Conservation (phyloP, 2,797 vertebrate genomes). For the Typhlichthys eigenmanni region DNA sequence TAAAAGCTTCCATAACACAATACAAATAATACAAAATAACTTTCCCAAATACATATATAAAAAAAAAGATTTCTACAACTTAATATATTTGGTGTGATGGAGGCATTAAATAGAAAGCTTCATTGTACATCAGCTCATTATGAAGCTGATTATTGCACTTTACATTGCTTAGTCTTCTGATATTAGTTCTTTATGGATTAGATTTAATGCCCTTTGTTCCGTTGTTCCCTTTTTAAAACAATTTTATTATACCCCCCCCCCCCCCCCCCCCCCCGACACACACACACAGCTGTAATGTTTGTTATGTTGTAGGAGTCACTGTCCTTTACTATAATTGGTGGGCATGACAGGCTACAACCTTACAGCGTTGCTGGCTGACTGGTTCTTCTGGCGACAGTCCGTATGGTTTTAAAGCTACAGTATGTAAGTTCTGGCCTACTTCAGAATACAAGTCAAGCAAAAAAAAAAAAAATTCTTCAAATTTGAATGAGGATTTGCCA, state of each 20-base stretch:
- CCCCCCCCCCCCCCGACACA: neutral
- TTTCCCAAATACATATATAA: neutral
- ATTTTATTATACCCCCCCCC: neutral
- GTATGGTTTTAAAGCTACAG: no score
- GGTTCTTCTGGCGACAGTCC: no score
- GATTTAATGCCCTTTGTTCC: conserved; percentile 2
- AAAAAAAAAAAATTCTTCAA: no score
- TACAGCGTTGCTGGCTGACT: no score
- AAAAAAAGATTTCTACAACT: conserved; percentile 49
- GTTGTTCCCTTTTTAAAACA: conserved; percentile 23
- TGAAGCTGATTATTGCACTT: conserved; percentile 61
- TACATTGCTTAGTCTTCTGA: conserved; percentile 50
- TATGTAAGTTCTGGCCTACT: no score
- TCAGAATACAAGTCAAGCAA: no score
- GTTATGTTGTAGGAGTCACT: no score
- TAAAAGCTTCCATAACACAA: conserved; percentile 19
- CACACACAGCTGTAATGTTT: neutral
- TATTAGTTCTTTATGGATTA: conserved; percentile 36
- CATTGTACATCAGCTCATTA: conserved; percentile 47
- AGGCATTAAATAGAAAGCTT: conserved; percentile 63
- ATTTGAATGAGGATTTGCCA: no score
- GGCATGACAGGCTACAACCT: no score
- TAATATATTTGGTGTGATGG: conserved; percentile 76
- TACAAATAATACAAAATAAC: conserved; percentile 43
- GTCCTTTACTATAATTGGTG: no score